phyloP scores from a whole-genome alignment of 1,140 invertebrate genomes.

The Pseudomyrmex sp. region DNA sequence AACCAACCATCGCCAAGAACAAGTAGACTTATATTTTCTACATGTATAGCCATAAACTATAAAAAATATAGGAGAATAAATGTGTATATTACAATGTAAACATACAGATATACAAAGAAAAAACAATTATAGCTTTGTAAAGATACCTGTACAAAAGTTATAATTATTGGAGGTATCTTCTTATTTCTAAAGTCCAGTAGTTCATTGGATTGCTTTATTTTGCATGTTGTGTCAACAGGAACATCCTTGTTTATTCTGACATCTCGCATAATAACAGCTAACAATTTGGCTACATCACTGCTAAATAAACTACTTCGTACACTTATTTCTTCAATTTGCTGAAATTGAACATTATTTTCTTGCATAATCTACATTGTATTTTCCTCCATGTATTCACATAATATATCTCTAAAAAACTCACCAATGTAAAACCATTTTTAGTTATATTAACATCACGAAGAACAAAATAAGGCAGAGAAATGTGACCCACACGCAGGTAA shows the following conservation, averaged over 20 bases:
- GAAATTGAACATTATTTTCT: conserved; percentile 70
- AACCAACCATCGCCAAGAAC: conserved; percentile 91
- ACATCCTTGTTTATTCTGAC: conserved; percentile 94
- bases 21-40: conserved; percentile 92
- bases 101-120: conserved; percentile 1
- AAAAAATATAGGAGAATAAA: conserved; percentile 30
- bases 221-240: conserved; percentile 68
- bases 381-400: conserved; percentile 1
- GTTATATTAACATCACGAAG: conserved; percentile 88
- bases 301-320: conserved; percentile 95
- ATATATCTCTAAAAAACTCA: conserved; percentile 83
- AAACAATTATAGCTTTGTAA: conserved; percentile 2
- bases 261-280: conserved; percentile 93
- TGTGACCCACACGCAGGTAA: conserved; percentile 88
- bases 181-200: conserved; percentile 89
- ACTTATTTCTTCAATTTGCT: conserved; percentile 95
- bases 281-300: conserved; percentile 94
- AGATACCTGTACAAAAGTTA: conserved; percentile 92
- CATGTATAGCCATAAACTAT: conserved; percentile 94
- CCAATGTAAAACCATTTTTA: conserved; percentile 89
- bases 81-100: conserved; percentile 18
- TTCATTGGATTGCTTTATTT: conserved; percentile 77
- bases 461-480: conserved; percentile 89
- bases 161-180: conserved; percentile 91
- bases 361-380: conserved; percentile 44